Evolutionary conservation across 2,797 vertebrate genomes (phyloP).

Genomic region (Liasis olivaceus): DNA sequence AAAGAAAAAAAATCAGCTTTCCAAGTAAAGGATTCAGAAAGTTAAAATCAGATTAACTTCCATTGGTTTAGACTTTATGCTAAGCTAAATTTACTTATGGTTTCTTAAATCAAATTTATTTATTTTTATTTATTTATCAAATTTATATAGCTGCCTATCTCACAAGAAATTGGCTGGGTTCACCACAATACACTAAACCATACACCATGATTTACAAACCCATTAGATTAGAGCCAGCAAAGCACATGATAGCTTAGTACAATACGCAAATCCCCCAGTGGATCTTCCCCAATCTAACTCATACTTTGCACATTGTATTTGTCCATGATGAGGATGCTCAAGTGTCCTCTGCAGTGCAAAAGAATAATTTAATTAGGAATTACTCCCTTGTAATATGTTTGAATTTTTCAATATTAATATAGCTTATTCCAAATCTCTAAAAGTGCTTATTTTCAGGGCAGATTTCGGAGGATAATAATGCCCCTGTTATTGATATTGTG

Average conservation of each 20-base stretch:
- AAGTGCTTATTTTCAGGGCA: not conserved
- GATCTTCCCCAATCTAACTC: not conserved
- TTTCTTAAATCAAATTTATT: not conserved
- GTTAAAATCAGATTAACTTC: conserved; percentile 39
- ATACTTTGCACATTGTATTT: not conserved
- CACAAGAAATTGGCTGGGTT: not conserved
- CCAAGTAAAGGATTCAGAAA: not conserved
- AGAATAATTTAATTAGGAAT: not conserved
- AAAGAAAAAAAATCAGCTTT: conserved; percentile 48
- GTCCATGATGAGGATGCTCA: not conserved
- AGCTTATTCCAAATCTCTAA: not conserved
- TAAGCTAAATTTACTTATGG: not conserved
- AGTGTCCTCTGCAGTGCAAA: not conserved
- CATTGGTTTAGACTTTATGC: not conserved
- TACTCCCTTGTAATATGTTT: not conserved
- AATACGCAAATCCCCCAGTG: not conserved
- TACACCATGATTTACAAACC: not conserved
- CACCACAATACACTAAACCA: not conserved
- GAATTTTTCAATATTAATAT: not conserved
- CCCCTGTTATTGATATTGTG: not conserved
- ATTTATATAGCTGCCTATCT: no score
- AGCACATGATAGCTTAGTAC: not conserved
- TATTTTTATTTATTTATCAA: no score
- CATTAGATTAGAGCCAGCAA: not conserved
- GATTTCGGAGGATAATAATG: not conserved